Conservation (phyloP, 2,113 vertebrate genomes). For the Harpagus bidentatus region DNA sequence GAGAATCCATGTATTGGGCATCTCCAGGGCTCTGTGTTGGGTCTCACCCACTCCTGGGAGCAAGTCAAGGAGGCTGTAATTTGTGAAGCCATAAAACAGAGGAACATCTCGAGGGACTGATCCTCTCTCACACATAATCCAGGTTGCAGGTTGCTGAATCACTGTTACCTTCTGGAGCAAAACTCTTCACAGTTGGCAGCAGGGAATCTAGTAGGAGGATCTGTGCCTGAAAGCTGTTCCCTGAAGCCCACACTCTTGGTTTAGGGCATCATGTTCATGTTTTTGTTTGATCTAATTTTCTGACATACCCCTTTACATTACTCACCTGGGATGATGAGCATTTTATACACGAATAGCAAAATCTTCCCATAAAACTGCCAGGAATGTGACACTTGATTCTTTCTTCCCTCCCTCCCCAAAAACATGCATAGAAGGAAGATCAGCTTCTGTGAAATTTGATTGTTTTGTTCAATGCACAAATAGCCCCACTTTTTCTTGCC, state of each 20-base stretch:
- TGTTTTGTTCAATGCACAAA: background rate
- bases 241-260: background rate
- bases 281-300: background rate
- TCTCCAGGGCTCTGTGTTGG: background rate
- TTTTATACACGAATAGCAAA: background rate
- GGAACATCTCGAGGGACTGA: background rate
- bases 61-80: background rate
- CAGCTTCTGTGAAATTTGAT: background rate
- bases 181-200: background rate
- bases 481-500: background rate
- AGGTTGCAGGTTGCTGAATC: conserved; percentile 7
- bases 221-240: conserved; percentile 5
- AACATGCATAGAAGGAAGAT: background rate
- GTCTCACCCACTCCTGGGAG: background rate
- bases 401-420: background rate
- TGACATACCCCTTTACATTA: background rate
- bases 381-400: background rate
- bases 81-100: background rate
- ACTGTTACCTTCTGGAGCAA: conserved; percentile 16
- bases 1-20: fast-evolving
- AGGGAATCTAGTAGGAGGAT: background rate
- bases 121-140: background rate
- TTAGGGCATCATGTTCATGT: background rate
- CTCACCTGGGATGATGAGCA: background rate
- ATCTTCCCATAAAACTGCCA: background rate